Evolutionary conservation across 2,113 vertebrate species (phyloP).

Genomic region (Leptodactylus fuscus): DNA sequence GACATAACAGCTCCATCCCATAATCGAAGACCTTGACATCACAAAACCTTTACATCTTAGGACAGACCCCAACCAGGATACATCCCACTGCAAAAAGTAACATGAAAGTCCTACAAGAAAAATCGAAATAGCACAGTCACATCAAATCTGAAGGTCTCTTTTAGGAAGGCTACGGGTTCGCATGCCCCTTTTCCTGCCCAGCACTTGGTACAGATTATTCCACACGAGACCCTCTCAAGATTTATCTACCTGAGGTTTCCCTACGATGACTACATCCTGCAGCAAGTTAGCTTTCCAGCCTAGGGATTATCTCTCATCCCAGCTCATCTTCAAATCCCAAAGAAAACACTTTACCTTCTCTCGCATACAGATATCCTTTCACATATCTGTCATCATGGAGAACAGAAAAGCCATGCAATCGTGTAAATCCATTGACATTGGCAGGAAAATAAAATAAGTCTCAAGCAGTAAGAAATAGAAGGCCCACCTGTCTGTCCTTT

Average conservation of each 20-base stretch:
- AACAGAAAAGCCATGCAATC: slow-evolving; percentile 23
- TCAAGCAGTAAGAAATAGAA: neutral
- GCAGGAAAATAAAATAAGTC: slow-evolving; percentile 30
- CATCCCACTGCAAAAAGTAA: neutral
- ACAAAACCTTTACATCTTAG: neutral
- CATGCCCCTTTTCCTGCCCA: neutral
- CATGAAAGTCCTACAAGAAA: neutral
- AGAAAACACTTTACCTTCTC: neutral
- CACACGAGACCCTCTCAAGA: slow-evolving; percentile 13
- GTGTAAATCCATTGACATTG: neutral
- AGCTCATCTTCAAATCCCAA: slow-evolving; percentile 20
- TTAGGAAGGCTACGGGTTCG: neutral
- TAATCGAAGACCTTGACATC: slow-evolving; percentile 10
- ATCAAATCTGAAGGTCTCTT: neutral
- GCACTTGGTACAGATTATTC: neutral
- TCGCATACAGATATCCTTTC: neutral
- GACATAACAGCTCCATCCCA: slow-evolving; percentile 4
- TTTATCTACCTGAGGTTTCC: slow-evolving; percentile 31
- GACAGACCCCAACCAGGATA: neutral
- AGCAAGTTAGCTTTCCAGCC: neutral
- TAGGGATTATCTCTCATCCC: neutral
- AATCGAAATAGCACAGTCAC: neutral
- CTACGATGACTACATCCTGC: slow-evolving; percentile 18
- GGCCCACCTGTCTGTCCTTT: slow-evolving; percentile 77
- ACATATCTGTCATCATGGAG: neutral